Evolutionary conservation across 2,797 vertebrate genomes (phyloP).

Genomic region (Pangasius djambal): DNA sequence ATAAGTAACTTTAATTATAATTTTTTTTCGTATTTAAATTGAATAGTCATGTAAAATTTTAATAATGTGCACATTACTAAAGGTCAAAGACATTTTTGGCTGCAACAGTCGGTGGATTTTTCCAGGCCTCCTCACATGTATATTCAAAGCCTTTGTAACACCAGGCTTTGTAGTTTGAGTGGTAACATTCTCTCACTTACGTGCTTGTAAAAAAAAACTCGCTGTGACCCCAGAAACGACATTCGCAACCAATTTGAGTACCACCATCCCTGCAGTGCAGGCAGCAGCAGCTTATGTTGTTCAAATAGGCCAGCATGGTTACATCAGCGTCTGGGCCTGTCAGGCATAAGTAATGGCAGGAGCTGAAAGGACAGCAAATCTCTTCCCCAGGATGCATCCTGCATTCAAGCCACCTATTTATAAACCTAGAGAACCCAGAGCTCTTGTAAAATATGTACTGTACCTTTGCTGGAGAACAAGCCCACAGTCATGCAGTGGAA

Average conservation of each 20-base stretch:
- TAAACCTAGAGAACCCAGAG: conserved; percentile 63
- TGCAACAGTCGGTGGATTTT: background rate
- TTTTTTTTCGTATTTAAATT: background rate
- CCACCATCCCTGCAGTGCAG: conserved; percentile 67
- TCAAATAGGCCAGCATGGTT: conserved; percentile 80
- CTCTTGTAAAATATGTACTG: conserved; percentile 48
- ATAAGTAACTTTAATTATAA: background rate
- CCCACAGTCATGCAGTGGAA: conserved; percentile 2
- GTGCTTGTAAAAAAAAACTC: conserved; percentile 64
- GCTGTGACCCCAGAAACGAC: conserved; percentile 72
- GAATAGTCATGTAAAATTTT: background rate
- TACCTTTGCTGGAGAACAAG: conserved; percentile 25
- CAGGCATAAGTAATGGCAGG: conserved; percentile 82
- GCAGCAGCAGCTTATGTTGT: conserved; percentile 78
- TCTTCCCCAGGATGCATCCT: conserved; percentile 76
- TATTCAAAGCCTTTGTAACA: conserved; percentile 50
- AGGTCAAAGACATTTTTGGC: background rate
- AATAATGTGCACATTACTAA: background rate
- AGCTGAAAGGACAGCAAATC: conserved; percentile 76
- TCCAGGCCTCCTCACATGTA: background rate
- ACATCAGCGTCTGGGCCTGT: conserved; percentile 81
- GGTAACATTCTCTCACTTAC: conserved; percentile 57
- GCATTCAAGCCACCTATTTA: conserved; percentile 78
- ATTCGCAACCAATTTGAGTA: conserved; percentile 75
- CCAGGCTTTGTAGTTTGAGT: conserved; percentile 54